Base-by-base conservation (phyloP, 2,797 vertebrate species). In the Avahi laniger region DNA sequence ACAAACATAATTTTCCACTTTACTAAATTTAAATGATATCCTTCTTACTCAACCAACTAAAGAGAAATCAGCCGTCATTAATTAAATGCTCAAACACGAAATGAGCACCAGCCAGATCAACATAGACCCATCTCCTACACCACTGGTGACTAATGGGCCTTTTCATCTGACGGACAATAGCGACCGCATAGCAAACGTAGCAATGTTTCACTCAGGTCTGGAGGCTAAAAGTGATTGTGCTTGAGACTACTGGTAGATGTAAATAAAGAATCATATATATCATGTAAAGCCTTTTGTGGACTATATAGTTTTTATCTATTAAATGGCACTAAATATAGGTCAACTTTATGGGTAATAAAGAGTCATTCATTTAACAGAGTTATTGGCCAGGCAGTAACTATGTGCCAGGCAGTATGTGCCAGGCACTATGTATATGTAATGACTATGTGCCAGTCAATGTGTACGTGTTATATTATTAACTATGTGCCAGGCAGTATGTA, bases 1-100 rank as follows among this genome's bases (percentile, higher is more conserved):
- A 82, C 54, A 93, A 63, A 61, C n/a, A 91, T 17, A 54, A 12
- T 78, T 87, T 90, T 85, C 76, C 30, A 78, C 63, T 81, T 92
- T 82, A 76, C 12, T 15, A 65, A 94, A 87, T 48, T 80, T 79
- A 89, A 96, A 79, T 79, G 38, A 70, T 82, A 48, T n/a, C 33
- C 28, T 46, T 95, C 89, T 93, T 76, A 87, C 43, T 86, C 22
- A 80, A 43, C 8, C 50, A 93, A 65, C 41, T 18, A 84, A 83
- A 95, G 28, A 95, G 65, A 73, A 82, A 67, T 75, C 22, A 94
- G 24, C 35, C 72, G 2, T 52, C 52, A 83, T 63, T 75, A 83
- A 89, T 41, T 57, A 93, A 93, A 54, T 76, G 43, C 17, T 73
- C 24, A 75, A 65, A 69, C 7, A 33, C 28, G 24, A 33, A 78